phyloP scores from a whole-genome alignment of 2,888 invertebrate genomes.

The Agriopis aurantiaria region DNA sequence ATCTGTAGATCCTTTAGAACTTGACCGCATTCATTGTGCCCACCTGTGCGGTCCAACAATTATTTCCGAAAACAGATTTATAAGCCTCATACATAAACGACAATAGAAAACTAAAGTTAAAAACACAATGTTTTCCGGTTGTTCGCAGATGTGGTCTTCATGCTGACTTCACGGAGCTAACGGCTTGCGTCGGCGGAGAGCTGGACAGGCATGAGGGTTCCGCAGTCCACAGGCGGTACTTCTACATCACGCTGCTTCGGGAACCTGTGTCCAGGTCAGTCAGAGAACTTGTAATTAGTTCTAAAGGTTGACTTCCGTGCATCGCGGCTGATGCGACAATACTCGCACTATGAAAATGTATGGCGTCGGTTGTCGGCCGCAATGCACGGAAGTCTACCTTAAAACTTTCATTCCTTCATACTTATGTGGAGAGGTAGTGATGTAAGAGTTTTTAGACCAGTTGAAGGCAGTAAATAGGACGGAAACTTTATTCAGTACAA shows the following conservation, averaged over 20 bases:
- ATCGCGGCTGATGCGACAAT: too few species aligned
- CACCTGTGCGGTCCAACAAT: too few species aligned
- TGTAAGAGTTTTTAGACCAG: background rate
- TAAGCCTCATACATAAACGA: too few species aligned
- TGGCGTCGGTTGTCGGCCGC: too few species aligned
- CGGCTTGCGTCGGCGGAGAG: conserved; percentile 95
- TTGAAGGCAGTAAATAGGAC: background rate
- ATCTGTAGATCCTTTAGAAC: too few species aligned
- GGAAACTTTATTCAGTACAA: background rate
- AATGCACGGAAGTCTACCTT: too few species aligned
- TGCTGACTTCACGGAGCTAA: conserved; percentile 99
- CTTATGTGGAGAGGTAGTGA: background rate
- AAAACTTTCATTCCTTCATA: background rate
- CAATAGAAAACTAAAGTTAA: background rate
- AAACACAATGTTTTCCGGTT: conserved; percentile 34
- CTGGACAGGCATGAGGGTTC: conserved; percentile 96
- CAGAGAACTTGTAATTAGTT: background rate
- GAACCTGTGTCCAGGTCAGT: conserved; percentile 93
- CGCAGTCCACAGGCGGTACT: conserved; percentile 94
- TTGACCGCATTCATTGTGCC: too few species aligned
- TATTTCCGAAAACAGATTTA: too few species aligned
- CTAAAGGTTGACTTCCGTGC: too few species aligned
- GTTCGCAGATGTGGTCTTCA: conserved; percentile 94
- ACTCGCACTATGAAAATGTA: too few species aligned
- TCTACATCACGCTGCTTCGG: conserved; percentile 97